These are phyloP conservation scores for Oncorhynchus mykiss DNA, from an alignment of 2,113 vertebrate genomes.

Conservation along the genomic window DNA sequence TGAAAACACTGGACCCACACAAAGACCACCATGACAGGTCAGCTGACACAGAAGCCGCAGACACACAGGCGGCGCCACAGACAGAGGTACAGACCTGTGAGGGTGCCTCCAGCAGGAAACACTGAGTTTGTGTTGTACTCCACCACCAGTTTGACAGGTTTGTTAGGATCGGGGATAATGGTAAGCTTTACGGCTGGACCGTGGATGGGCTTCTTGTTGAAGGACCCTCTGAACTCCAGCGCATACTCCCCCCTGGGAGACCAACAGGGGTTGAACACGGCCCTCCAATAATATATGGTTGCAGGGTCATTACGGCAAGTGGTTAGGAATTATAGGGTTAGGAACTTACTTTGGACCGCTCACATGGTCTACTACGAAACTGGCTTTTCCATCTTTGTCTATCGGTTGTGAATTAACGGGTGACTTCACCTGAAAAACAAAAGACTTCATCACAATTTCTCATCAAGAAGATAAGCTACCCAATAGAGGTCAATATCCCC, in stretches of 20 bases:
- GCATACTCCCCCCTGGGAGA: conserved; percentile 82
- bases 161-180: conserved; percentile 84
- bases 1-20: conserved; percentile 80
- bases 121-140: conserved; percentile 71
- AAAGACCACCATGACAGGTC: conserved; percentile 3
- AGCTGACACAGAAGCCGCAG: neutral
- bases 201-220: conserved; percentile 72
- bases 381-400: conserved; percentile 78
- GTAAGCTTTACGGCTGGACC: conserved; percentile 80
- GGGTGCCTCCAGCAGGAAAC: conserved; percentile 79
- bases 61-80: neutral
- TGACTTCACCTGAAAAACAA: conserved; percentile 53
- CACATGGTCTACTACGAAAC: conserved; percentile 75
- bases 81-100: conserved; percentile 79
- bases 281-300: neutral
- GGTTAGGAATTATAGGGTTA: neutral
- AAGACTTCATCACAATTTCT: neutral
- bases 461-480: neutral
- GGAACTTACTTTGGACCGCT: conserved; percentile 82
- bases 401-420: conserved; percentile 63
- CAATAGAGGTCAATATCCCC: neutral
- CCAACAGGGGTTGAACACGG: conserved; percentile 23
- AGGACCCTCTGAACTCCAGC: conserved; percentile 72
- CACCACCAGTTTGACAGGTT: conserved; percentile 78
- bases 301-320: neutral